Evolutionary conservation across 1,140 invertebrate genomes (phyloP).

Genomic region (Drosophila asahinai): DNA sequence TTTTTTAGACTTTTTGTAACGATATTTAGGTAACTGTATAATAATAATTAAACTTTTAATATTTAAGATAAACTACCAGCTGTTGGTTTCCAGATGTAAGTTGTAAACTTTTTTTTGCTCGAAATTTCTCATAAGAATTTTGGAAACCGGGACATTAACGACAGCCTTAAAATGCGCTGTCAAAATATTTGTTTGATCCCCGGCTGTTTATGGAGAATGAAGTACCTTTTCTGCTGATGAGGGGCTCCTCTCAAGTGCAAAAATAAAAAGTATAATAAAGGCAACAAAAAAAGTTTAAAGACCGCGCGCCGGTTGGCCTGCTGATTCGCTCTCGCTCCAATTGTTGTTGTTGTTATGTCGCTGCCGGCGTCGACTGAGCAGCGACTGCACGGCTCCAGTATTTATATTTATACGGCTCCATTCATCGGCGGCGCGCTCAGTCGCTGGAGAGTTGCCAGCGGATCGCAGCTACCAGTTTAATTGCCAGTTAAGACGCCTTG

Average conservation of each 20-base stretch:
- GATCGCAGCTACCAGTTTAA: constrained; percentile 36
- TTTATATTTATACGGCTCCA: constrained; percentile 47
- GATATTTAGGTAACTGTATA: too few species aligned
- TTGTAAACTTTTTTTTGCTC: background rate
- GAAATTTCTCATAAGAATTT: background rate
- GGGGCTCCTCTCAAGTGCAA: constrained; percentile 44
- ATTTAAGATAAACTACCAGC: background rate
- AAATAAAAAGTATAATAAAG: constrained; percentile 36
- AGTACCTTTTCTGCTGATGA: constrained; percentile 33
- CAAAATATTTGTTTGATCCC: constrained; percentile 1
- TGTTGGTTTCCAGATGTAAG: background rate
- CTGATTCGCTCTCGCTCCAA: constrained; percentile 21
- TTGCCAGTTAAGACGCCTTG: constrained; percentile 47
- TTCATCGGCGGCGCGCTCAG: constrained; percentile 56
- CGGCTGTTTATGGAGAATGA: constrained; percentile 21
- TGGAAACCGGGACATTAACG: background rate
- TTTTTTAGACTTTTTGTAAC: background rate
- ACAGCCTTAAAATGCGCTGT: constrained; percentile 9
- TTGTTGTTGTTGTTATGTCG: constrained; percentile 19
- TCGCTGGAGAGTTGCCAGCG: constrained; percentile 61
- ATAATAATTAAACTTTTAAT: background rate
- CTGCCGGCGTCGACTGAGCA: constrained; percentile 23
- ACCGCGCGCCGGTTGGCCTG: constrained; percentile 13
- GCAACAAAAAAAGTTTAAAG: constrained; percentile 26
- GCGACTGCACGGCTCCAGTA: constrained; percentile 37